These are phyloP conservation scores for Amphiura filiformis DNA, from an alignment of 35 echinoderm and acorn worm species.

Conservation along the genomic window DNA sequence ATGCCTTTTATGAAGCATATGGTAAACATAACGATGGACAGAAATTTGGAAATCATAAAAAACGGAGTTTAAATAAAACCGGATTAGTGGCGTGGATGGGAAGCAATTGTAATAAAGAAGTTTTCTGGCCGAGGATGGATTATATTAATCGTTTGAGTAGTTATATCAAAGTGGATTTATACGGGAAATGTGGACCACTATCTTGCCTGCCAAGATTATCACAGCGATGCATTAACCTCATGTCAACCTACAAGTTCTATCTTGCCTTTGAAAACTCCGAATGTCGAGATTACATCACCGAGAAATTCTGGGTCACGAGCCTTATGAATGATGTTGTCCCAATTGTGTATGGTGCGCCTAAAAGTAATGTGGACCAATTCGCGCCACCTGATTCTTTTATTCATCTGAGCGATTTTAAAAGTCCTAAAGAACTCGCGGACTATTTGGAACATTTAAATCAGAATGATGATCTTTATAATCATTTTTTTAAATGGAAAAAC, in stretches of 20 bases:
- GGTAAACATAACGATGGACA: not conserved
- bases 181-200: constrained; percentile 53
- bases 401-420: constrained; percentile 72
- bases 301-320: constrained; percentile 55
- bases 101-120: constrained; percentile 43
- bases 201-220: constrained; percentile 12
- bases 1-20: constrained; percentile 34
- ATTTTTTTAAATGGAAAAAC: constrained; percentile 63
- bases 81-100: constrained; percentile 44
- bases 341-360: constrained; percentile 64
- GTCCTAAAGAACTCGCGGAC: constrained; percentile 41
- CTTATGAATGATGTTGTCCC: constrained; percentile 50
- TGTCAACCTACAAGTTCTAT: constrained; percentile 38
- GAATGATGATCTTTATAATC: constrained; percentile 58
- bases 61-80: constrained; percentile 19
- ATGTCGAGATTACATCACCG: constrained; percentile 76
- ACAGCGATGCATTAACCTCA: constrained; percentile 6
- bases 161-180: constrained; percentile 32
- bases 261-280: constrained; percentile 56
- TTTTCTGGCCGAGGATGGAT: constrained; percentile 42
- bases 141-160: constrained; percentile 42
- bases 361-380: constrained; percentile 33
- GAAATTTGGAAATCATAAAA: not conserved
- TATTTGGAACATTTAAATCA: constrained; percentile 57
- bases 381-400: constrained; percentile 69